These are phyloP conservation scores for Maconellicoccus hirsutus DNA, from an alignment of 1,140 invertebrate species.

Conservation along the genomic window DNA sequence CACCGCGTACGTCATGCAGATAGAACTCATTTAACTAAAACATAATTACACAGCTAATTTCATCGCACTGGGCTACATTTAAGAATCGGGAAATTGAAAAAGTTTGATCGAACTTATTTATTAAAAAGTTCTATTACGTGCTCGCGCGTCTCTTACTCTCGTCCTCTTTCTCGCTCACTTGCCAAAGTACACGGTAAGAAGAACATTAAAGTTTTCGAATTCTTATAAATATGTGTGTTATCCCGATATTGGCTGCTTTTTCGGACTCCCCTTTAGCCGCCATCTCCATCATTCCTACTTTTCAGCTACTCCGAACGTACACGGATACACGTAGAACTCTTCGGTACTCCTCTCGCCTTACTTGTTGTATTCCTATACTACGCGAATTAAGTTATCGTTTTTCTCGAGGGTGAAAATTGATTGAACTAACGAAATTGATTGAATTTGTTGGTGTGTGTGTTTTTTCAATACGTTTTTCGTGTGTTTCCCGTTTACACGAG, in stretches of 20 bases:
- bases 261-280: neutral
- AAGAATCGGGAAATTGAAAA: conserved; percentile 9
- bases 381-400: conserved; percentile 8
- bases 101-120: conserved; percentile 9
- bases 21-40: conserved; percentile 9
- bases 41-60: conserved; percentile 9
- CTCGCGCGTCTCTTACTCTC: neutral
- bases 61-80: neutral
- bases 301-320: neutral
- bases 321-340: too few species aligned
- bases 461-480: neutral
- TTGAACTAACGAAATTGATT: conserved; percentile 9
- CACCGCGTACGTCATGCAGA: neutral
- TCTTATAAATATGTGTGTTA: conserved; percentile 3
- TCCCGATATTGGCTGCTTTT: neutral
- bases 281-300: neutral
- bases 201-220: conserved; percentile 1
- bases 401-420: conserved; percentile 7
- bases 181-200: neutral
- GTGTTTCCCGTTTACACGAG: conserved; percentile 7
- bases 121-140: neutral
- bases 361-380: neutral
- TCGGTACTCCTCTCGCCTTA: too few species aligned
- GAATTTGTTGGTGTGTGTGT: neutral
- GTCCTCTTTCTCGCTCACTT: neutral